Evolutionary conservation across 2,888 invertebrate genomes (phyloP), one percentile per base, ranked within the genome.

Genomic region (Petrolisthes manimaculis): DNA sequence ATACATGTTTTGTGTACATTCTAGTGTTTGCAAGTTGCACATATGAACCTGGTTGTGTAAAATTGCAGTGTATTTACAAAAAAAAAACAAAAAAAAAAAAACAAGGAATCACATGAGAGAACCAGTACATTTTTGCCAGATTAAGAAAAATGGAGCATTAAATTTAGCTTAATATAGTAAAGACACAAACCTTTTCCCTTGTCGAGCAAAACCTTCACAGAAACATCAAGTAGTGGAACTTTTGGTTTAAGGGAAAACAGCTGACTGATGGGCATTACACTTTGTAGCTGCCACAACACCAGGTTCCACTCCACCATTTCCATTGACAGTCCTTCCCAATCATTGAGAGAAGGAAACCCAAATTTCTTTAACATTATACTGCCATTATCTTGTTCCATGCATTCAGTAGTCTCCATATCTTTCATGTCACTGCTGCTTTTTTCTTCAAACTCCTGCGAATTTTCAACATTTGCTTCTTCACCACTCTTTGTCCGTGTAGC

Each of bases 241-340:
- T 9, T 61, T 12, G 71, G 82, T 9, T 80, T 24, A 6, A 80
- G 56, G n/a, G 85, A 84, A 12, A 96, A 93, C 85, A 97, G 94
- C 91, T 96, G 94, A 93, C 96, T 96, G 18, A 98, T 94, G 85
- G 97, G 94, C 3, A 97, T 95, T 90, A 97, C 95, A 93, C 98
- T 97, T 93, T 98, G 98, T 79, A 98, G 94, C 94, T 97, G 97
- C 85, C 96, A 96, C 74, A 97, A 96, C 1, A 98, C 94, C 81
- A 97, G 93, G 21, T 96, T 96, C 97, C 98, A 98, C 92, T 96
- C 95, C 75, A 97, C 96, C 92, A 95, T 95, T 92, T 98, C 98
- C 91, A 96, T 95, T 1, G 97, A 96, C 84, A 97, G 95, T 84
- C 95, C 95, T 93, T 97, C 97, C 97, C 97, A 97, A 77, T 95